Percentiles rank a stretch among this genome's conserved stretches.
These are phyloP conservation scores for Neotoxoptera formosana DNA, from an alignment of 1,140 invertebrate genomes.

Conservation along the genomic window DNA sequence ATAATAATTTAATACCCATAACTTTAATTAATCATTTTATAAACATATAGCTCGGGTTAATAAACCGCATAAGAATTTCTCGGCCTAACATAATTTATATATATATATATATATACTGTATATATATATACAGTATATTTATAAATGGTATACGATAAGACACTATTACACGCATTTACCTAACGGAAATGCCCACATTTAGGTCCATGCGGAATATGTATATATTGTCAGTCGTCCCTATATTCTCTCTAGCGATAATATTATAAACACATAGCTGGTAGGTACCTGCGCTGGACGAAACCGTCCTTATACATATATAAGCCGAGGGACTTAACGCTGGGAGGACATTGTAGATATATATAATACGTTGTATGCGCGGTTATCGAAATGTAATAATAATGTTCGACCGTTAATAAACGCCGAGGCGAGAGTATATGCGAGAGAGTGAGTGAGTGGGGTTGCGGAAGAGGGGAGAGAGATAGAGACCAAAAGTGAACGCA, in stretches of 20 bases:
- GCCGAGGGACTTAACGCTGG: constrained; percentile 20
- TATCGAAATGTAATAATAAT: constrained; percentile 55
- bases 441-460: neutral
- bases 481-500: neutral
- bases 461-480: neutral
- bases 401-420: constrained; percentile 55
- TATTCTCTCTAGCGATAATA: neutral
- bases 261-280: neutral
- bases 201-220: neutral
- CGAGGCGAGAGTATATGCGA: neutral
- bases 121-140: neutral
- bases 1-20: neutral
- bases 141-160: neutral
- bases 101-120: neutral
- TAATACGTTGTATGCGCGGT: neutral
- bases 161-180: neutral
- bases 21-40: neutral
- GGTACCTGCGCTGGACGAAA: neutral
- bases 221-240: constrained; percentile 14
- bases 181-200: neutral
- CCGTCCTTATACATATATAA: neutral
- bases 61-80: neutral
- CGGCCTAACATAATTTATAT: neutral
- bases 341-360: neutral
- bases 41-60: neutral